Conservation (phyloP, 2,888 invertebrate species). For the Metopia argyrocephala region DNA sequence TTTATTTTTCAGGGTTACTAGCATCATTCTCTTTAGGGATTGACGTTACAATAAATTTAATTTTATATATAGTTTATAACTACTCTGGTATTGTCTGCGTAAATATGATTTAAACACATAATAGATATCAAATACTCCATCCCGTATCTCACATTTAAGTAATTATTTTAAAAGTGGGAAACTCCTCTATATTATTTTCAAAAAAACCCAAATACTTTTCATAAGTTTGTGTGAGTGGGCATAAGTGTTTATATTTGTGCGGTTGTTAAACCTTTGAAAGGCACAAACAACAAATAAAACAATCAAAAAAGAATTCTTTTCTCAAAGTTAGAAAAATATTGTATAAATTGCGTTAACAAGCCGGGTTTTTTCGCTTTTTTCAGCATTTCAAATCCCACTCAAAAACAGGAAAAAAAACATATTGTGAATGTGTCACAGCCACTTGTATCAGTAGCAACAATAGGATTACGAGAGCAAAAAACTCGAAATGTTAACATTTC, state of each 20-base stretch:
- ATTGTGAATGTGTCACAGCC: neutral
- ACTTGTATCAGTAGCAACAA: neutral
- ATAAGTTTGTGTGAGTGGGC: neutral
- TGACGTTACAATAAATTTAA: too few species aligned
- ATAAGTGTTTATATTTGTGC: slow-evolving; percentile 8
- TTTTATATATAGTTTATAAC: too few species aligned
- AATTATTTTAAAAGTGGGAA: too few species aligned
- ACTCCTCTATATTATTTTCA: too few species aligned
- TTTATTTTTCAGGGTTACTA: too few species aligned
- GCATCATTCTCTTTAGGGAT: too few species aligned
- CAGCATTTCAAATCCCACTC: neutral
- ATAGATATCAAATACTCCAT: too few species aligned
- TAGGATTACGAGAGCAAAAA: too few species aligned
- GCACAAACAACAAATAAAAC: neutral
- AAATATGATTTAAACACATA: too few species aligned
- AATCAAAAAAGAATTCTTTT: neutral
- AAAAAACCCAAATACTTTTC: neutral
- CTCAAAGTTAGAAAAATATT: slow-evolving; percentile 10
- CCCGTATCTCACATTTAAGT: too few species aligned
- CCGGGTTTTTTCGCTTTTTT: neutral
- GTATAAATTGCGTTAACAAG: slow-evolving; percentile 47
- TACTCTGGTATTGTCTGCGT: too few species aligned
- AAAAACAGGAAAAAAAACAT: neutral
- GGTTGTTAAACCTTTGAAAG: slow-evolving; percentile 24
- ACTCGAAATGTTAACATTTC: neutral